Base-by-base conservation (phyloP, 92 coral and sea anemone species). In the Nematostella vectensis region DNA sequence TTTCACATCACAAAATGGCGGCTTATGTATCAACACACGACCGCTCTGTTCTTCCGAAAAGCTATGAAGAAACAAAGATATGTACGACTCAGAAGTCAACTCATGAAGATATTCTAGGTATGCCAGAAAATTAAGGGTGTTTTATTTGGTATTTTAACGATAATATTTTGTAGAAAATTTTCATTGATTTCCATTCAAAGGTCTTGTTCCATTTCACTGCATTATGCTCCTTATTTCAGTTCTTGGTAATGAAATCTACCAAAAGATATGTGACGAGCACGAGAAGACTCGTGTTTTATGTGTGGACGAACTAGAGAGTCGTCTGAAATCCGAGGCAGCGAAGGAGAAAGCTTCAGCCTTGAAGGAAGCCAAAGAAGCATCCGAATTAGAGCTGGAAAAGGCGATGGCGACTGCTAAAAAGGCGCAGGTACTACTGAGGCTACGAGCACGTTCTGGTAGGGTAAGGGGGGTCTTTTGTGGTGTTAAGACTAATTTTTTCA, bases 1-100 rank as follows among this genome's bases (percentile, higher is more conserved):
- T n/a, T n/a, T n/a, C n/a, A n/a, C n/a, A n/a, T n/a, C n/a, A 33
- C 72, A 85, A 80, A 25, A 91, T 91, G 98, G 98, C 98, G 64
- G 98, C 82, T 3, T 91, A 63, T 51, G 62, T 91, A 31, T 83
- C 96, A 11, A 86, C 83, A 33, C 93, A 88, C 8, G 96, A 83
- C 30, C 82, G 87, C 47, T 87, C 98, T 49, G 85, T 78, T 66
- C 74, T 80, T 51, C 62, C 82, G 10, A 69, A 80, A 54, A 71
- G 65, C 26, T 65, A 71, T 36, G 88, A 78, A 57, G 86, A 85
- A 28, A 59, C 88, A 4, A 77, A 86, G 42, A 73, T 74, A 23
- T 70, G 85, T 56, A 81, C 68, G 27, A 71, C 54, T 39, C 96
- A 87, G 54, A 70, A 64, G 30, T 65, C 98, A 9, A 91, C 98